Base-by-base conservation (phyloP, 2,888 invertebrate species). In the Melieria omissa region DNA sequence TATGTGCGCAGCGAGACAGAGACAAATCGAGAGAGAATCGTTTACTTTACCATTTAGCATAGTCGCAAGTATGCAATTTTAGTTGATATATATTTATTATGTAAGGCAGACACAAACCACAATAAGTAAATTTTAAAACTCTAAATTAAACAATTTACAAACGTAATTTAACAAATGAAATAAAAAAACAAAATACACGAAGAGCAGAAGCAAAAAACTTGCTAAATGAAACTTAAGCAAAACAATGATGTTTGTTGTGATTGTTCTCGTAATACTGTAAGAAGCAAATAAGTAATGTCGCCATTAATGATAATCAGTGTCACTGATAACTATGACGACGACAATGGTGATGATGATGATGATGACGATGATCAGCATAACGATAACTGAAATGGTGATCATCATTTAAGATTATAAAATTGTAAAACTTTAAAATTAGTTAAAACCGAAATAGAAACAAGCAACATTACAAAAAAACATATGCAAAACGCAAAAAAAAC, bases 171-270 rank as follows among this genome's bases (percentile, higher is more conserved):
- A 63, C 14, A 60, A 29, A 66, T 55, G 8, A 61, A 29, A 66
- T 55, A 5, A 61, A 55, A 47, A 29, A 49, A 71, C 16, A 61
- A 65, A 64, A n/a, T 29, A 65, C 10, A 58, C 7, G 5, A 14
- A 63, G 46, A 46, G 49, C 54, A 54, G 5, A 46, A 47, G 63
- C 12, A 65, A 45, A 60, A 5, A 1, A 29, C 29, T 29, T 29
- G 29, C 29, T 29, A 29, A 1, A 29, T 29, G 29, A 29, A 29
- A 29, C 29, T 29, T 29, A 9, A 49, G 55, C 61, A 14, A 45
- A 29, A 63, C 42, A 66, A 60, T 47, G n/a, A 69, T 70, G 57
- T 73, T 64, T 66, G 67, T 62, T 66, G 68, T 71, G 65, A 65
- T 67, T 73, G 63, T 67, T 67, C 67, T 71, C 8, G 10, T 46